Base-by-base conservation (phyloP, 1,140 invertebrate species). In the Rhagoletis zephyria region DNA sequence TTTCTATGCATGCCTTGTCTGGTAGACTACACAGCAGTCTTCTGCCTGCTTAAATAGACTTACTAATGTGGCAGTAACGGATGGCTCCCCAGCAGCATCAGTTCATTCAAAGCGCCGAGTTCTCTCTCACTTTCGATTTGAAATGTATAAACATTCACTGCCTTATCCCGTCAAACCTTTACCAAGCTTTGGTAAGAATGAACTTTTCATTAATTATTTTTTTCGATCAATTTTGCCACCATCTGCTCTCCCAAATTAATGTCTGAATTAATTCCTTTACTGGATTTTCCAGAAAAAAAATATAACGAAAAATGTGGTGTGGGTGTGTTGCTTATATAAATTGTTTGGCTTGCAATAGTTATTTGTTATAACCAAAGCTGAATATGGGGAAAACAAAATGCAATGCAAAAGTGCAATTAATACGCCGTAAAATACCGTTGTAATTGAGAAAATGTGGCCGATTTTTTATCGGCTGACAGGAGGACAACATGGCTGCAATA, bases 381-480 rank as follows among this genome's bases (percentile, higher is more conserved):
- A 74, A 74, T 48, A 74, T 48, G 70, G 12, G 19, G n/a, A 74
- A 74, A 74, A 6, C 14, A 74, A 74, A 74, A 74, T 74, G 45
- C 0, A 16, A n/a, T 42, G 5, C 70, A 74, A 74, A 74, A 74
- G 14, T 48, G 70, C 48, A 74, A 74, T 74, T 74, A 48, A 74
- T 74, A 74, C 45, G 5, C 70, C 45, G 70, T 74, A 51, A 74
- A 51, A 51, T 51, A 51, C 70, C 70, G 70, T 51, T 74, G 14
- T 45, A 74, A 74, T 74, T n/a, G 70, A 48, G 30, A 40, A 74
- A 74, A 74, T 74, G 70, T 74, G 70, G 12, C 4, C 5, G 1
- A 74, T 74, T 74, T 74, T 74, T 74, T 74, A 74, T 5, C 70
- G 70, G 70, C 6, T 74, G 70, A 74, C 70, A 74, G 70, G 42